Evolutionary conservation across 2,888 invertebrate species (phyloP).

Genomic region (Bedellia somnulentella): DNA sequence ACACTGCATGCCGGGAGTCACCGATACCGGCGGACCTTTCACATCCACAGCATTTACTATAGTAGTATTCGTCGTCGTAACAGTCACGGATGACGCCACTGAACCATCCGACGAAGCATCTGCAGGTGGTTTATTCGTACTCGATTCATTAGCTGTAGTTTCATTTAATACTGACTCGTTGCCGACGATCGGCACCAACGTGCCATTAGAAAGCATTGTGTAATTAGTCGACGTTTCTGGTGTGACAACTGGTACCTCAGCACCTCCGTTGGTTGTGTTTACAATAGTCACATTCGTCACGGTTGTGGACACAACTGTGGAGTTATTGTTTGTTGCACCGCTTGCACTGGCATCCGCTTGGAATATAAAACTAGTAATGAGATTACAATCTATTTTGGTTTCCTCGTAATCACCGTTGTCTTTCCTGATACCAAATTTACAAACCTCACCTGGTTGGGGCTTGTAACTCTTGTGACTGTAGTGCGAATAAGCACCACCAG

Average conservation of each 20-base stretch:
- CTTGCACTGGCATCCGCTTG: too few relatives aligned
- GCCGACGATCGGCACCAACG: constrained; percentile 20
- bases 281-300: constrained; percentile 36
- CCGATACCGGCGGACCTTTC: constrained; percentile 35
- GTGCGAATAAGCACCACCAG: constrained; percentile 17
- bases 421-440: constrained; percentile 39
- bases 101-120: constrained; percentile 13
- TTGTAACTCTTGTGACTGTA: constrained; percentile 18
- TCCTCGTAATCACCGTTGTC: constrained; percentile 45
- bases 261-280: constrained; percentile 19
- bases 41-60: constrained; percentile 40
- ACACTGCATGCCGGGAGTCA: constrained; percentile 43
- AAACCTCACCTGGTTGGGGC: constrained; percentile 32
- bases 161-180: constrained; percentile 1
- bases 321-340: constrained; percentile 19
- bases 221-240: constrained; percentile 14
- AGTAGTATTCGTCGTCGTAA: constrained; percentile 33
- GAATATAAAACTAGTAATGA: constrained; percentile 39
- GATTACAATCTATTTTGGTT: constrained; percentile 40
- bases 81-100: constrained; percentile 23
- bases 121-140: constrained; percentile 14
- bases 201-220: constrained; percentile 33
- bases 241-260: constrained; percentile 6
- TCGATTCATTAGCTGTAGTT: background rate
- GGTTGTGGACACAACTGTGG: constrained; percentile 23